Evolutionary conservation across 2,113 vertebrate species (phyloP), one percentile per base, ranked within the genome.

Genomic region (Hepsetus odoe): DNA sequence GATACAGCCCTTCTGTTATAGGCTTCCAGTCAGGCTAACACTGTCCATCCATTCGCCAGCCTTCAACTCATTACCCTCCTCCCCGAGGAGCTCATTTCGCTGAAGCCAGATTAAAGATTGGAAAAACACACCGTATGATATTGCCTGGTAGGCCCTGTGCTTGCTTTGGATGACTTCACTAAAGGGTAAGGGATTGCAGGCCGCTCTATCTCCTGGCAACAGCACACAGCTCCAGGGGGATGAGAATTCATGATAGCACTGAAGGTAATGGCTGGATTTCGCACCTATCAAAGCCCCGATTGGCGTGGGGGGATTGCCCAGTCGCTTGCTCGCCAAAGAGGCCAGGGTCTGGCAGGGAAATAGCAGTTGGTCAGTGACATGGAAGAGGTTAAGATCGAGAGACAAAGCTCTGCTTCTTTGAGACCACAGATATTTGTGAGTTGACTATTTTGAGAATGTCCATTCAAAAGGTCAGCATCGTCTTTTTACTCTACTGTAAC

Each of bases 31-130:
- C 30, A 58, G 46, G 40, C 24, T 13, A 65, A 56, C 1, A 9
- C 59, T 44, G 28, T 5, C 13, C 26, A 64, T 32, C 26, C 22
- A 46, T 65, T 65, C 32, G 35, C 26, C 13, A 64, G 49, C 46
- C 55, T 26, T 58, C 49, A 30, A 53, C 64, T 68, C 33, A 58
- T 76, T 81, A 71, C 12, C 1, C 59, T 66, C 11, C 67, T 72
- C 51, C 59, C 58, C 13, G 11, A 20, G 61, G 58, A 81, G 35
- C 33, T 71, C 26, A 56, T 71, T 81, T 26, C 74, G 67, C 46
- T 76, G 35, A 76, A 58, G 18, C 59, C 56, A 76, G 56, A 81
- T 76, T 71, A 62, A 70, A 76, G 64, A 65, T 51, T 72, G 32
- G 32, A 72, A 64, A 46, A 79, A 72, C 42, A 72, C 12, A 28